phyloP scores from a whole-genome alignment of 1,140 invertebrate genomes.

The Polyergus mexicanus region DNA sequence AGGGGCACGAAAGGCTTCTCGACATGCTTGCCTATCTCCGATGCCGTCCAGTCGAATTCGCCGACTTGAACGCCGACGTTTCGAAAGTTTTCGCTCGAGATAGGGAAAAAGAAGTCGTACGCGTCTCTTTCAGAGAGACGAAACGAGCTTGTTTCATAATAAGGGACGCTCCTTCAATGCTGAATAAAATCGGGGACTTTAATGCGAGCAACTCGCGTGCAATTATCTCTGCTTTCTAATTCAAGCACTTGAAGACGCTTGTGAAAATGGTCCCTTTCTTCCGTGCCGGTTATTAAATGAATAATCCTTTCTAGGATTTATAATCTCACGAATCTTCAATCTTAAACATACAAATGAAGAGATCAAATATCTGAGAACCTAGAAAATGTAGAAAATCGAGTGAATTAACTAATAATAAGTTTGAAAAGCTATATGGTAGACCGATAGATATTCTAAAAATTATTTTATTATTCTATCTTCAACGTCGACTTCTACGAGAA shows the following conservation, averaged over 20 bases:
- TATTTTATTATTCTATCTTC: not conserved
- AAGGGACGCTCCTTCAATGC: constrained; percentile 35
- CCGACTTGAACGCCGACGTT: not conserved
- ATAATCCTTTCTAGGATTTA: constrained; percentile 30
- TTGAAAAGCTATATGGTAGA: not conserved
- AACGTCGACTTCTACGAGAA: not conserved
- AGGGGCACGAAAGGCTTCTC: not conserved
- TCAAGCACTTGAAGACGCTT: constrained; percentile 15
- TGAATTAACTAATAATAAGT: not conserved
- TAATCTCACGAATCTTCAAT: not conserved
- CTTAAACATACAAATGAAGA: constrained; percentile 16
- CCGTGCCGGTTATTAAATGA: constrained; percentile 5
- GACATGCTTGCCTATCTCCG: constrained; percentile 15
- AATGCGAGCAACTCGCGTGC: constrained; percentile 22
- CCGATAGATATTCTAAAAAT: not conserved
- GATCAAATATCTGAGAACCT: not conserved
- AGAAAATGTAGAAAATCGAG: not conserved
- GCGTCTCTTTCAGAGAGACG: not conserved
- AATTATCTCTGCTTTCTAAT: constrained; percentile 63
- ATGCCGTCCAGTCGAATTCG: not conserved
- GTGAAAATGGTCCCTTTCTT: constrained; percentile 30
- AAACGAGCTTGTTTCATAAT: constrained; percentile 45
- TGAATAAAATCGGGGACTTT: constrained; percentile 29
- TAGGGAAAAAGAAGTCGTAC: constrained; percentile 25
- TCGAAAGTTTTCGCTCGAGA: constrained; percentile 44